A percentile compares a stretch with the other conserved stretches of the same genome.
These are phyloP conservation scores for Hypomecis atomaria DNA, from an alignment of 2,888 invertebrate genomes.

Conservation along the genomic window DNA sequence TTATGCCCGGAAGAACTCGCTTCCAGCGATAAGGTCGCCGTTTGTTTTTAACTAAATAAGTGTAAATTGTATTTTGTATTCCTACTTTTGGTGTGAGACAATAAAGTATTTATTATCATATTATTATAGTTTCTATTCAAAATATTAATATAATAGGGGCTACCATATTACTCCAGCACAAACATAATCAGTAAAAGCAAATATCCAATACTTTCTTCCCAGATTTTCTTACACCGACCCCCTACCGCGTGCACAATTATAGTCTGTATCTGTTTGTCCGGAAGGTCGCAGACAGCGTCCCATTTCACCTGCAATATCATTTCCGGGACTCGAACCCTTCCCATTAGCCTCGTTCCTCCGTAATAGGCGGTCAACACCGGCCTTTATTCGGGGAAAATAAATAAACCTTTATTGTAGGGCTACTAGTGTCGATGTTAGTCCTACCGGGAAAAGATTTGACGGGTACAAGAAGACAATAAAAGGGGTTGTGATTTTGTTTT, in stretches of 20 bases:
- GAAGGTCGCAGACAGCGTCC: slow-evolving; percentile 12
- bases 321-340: slow-evolving; percentile 26
- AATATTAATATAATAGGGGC: no score
- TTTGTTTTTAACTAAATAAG: no score
- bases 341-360: slow-evolving; percentile 23
- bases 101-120: no score
- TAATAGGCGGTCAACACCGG: slow-evolving; percentile 32
- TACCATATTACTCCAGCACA: no score
- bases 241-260: slow-evolving; percentile 12
- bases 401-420: slow-evolving; percentile 29
- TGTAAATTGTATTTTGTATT: no score
- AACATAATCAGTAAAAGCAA: no score
- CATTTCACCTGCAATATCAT: slow-evolving; percentile 33
- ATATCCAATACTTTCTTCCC: no score
- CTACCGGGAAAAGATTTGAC: slow-evolving; percentile 1
- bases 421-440: not conserved
- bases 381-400: slow-evolving; percentile 38
- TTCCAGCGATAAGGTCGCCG: no score
- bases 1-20: no score
- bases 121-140: no score
- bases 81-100: no score
- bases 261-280: slow-evolving; percentile 14
- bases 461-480: slow-evolving; percentile 12
- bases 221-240: not conserved
- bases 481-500: not conserved